Evolutionary conservation across 1,140 invertebrate genomes (phyloP), one percentile per base, ranked within the genome.

Genomic region (Drosophila rufa): DNA sequence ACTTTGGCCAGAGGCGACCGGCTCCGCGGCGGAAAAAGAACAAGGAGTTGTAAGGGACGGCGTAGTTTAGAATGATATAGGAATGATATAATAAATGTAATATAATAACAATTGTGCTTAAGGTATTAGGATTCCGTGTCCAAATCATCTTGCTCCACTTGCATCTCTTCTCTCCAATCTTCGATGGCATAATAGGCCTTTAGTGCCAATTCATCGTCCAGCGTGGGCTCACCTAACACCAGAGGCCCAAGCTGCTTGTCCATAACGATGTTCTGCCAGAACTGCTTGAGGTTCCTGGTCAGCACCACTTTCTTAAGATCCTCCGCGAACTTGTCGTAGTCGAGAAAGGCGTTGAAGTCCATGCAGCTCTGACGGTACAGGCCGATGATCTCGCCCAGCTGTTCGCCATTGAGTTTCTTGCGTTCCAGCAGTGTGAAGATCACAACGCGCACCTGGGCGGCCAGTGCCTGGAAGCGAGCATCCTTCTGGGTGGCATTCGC

Each of bases 311-410:
- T 30, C 22, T 82, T 92, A 2, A 92, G 22, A 27, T 82, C 75
- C 0, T 45, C 42, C 0, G 90, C 70, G 64, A 92, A 92, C 19
- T 82, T 69, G 45, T 92, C 87, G 57, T 87, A 92, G 9, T 91
- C 92, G 22, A 57, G 47, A 30, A 86, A 87, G 9, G 75, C 65
- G 56, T 80, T 82, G 25, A 90, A 92, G 2, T 89, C 80, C 2
- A 82, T 22, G 36, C 79, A 77, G 38, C 75, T 74, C 12, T 76
- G 74, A 4, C 91, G 79, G 64, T 89, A 91, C 2, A 82, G n/a
- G 6, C 33, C 8, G 1, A 92, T 67, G 9, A 92, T 50, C 25
- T 84, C 77, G 5, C 25, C 36, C 11, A 92, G 40, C 56, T 87
- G 73, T 1, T 74, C 55, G 8, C 60, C 17, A 14, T 85, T 73